Conservation (phyloP, 2,797 vertebrate genomes). For the Pipistrellus nathusii region DNA sequence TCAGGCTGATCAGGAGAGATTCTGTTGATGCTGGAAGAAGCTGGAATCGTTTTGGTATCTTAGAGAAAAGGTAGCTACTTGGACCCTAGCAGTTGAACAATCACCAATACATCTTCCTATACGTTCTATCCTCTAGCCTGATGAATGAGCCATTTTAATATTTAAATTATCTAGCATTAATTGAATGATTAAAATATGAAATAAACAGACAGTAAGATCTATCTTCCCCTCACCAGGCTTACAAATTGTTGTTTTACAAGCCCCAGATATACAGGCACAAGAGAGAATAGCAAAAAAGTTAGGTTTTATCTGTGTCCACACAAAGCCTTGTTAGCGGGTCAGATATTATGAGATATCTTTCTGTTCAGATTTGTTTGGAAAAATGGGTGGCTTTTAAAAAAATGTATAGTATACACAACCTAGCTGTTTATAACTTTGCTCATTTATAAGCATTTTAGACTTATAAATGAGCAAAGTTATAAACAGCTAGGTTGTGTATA, state of each 20-base stretch:
- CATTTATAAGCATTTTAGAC: background rate
- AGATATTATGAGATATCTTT: background rate
- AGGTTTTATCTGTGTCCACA: background rate
- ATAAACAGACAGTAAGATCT: background rate
- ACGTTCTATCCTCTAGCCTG: background rate
- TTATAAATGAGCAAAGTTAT: no score
- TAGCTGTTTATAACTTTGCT: background rate
- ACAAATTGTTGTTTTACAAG: background rate
- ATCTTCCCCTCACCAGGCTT: background rate
- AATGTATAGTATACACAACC: background rate
- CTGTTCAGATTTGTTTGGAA: slow-evolving; percentile 13
- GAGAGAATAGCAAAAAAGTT: background rate
- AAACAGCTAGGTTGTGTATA: no score
- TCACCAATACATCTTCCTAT: background rate
- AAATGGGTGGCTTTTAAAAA: background rate
- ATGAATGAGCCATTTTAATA: slow-evolving; percentile 24
- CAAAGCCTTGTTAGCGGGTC: background rate
- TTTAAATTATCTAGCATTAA: background rate
- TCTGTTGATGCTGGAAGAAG: slow-evolving; percentile 67
- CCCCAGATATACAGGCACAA: background rate
- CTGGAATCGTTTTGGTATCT: slow-evolving; percentile 42
- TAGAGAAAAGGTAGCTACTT: background rate
- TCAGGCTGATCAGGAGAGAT: slow-evolving; percentile 62
- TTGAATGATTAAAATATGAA: slow-evolving; percentile 8
- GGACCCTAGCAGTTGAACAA: slow-evolving; percentile 6